Evolutionary conservation across 2,113 vertebrate species (phyloP), one percentile per base, ranked within the genome.

Genomic region (Heteronetta atricapilla): DNA sequence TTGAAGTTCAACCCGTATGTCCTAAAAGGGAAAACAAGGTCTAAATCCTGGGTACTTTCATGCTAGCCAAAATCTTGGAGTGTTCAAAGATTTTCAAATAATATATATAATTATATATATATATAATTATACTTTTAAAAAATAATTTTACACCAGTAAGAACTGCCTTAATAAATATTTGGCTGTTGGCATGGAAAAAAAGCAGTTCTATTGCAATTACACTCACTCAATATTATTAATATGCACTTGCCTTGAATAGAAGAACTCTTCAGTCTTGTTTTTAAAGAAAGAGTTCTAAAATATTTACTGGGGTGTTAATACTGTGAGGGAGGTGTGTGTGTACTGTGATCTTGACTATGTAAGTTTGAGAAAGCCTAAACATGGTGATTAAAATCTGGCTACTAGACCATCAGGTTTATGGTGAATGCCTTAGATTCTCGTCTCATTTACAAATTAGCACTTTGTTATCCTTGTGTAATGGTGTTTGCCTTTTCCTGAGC

Each of bases 41-140:
- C 89, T 91, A 89, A 94, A 86, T 97, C 89, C 94, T 77, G 74
- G 29, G 59, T 53, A 48, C 3, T 78, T 66, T 33, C 21, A 70
- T 46, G 25, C 42, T 36, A 60, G 90, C 78, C 89, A 87, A 77
- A 82, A 76, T 58, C 19, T 42, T 56, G 28, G 6, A 6, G 31
- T 46, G 68, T 88, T 94, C 63, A 31, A 80, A 86, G 33, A 42
- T 89, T 89, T 86, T 73, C 18, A 62, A 77, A 89, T 4, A 89
- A 52, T 70, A 48, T 21, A 48, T 48, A 48, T 48, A 48, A 48
- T 48, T 21, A 48, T 48, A 21, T 22, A 48, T 48, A 48, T 48
- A 48, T 48, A 21, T 10, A 22, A 48, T 48, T 48, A 48, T 89
- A 92, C 90, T 72, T 36, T 52, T 50, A 4, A 10, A 22, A 94